A percentile compares a stretch with the other conserved stretches of the same genome.
Evolutionary conservation across 2,888 invertebrate species (phyloP).

Genomic region (Hecatera dysodea): DNA sequence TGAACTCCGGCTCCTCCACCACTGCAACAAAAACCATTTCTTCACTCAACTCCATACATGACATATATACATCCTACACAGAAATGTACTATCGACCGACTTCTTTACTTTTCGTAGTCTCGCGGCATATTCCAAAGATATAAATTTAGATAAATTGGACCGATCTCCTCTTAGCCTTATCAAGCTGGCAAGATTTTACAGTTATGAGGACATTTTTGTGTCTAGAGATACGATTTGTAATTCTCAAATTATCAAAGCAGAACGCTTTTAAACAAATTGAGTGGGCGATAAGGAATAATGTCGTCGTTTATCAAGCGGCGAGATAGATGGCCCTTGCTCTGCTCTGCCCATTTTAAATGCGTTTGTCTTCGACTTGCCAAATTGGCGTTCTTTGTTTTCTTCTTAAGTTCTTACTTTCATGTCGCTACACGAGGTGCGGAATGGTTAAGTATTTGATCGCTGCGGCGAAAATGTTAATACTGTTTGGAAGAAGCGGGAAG

Average conservation of each 20-base stretch:
- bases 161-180: constrained; percentile 77
- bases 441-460: constrained; percentile 71
- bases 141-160: constrained; percentile 81
- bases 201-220: constrained; percentile 88
- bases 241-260: constrained; percentile 91
- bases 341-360: constrained; percentile 91
- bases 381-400: constrained; percentile 89
- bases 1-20: constrained; percentile 96
- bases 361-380: constrained; percentile 90
- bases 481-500: constrained; percentile 67
- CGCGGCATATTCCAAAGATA: constrained; percentile 71
- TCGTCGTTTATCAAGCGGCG: constrained; percentile 90
- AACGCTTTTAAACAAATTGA: constrained; percentile 91
- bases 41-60: constrained; percentile 14
- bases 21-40: constrained; percentile 91
- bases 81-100: constrained; percentile 19
- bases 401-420: constrained; percentile 82
- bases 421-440: constrained; percentile 68
- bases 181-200: constrained; percentile 81
- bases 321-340: constrained; percentile 90
- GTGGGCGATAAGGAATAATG: constrained; percentile 91
- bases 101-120: constrained; percentile 43
- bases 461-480: constrained; percentile 68
- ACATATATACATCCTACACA: constrained; percentile 8
- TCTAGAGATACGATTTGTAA: constrained; percentile 90